These are phyloP conservation scores for Acanthosepion esculentum DNA, from an alignment of 2,888 invertebrate species.

Conservation along the genomic window DNA sequence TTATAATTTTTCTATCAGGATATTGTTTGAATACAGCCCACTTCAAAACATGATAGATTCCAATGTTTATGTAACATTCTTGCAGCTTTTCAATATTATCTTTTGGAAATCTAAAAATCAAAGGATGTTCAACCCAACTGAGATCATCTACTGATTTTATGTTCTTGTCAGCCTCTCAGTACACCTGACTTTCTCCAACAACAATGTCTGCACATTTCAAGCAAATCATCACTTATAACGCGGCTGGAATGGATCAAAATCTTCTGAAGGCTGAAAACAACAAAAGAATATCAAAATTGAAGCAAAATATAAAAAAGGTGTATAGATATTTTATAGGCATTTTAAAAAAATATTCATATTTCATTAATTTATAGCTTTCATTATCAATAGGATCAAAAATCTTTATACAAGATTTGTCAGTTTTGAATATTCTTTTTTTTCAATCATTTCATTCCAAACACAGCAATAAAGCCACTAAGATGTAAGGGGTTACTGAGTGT, in stretches of 20 bases:
- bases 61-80: background rate
- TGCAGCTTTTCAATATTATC: background rate
- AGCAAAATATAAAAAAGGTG: background rate
- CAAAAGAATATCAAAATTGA: slow-evolving; percentile 21
- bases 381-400: too few species aligned
- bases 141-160: background rate
- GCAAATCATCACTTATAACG: slow-evolving; percentile 38
- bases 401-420: too few species aligned
- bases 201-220: background rate
- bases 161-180: background rate
- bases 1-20: too few species aligned
- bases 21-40: background rate
- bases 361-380: too few species aligned
- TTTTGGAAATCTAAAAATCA: background rate
- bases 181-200: background rate
- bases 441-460: too few species aligned
- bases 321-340: too few species aligned
- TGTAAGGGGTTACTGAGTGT: too few species aligned
- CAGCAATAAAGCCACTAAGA: too few species aligned
- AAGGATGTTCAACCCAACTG: slow-evolving; percentile 10
- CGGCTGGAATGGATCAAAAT: slow-evolving; percentile 46
- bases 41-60: background rate
- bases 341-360: too few species aligned
- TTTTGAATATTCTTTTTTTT: too few species aligned
- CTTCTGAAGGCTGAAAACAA: slow-evolving; percentile 42